Evolutionary conservation across 30 jellyfish, hydroid and myxozoan genomes (phyloP), one percentile per base, ranked within the genome.

Genomic region (Cassiopea andromeda): DNA sequence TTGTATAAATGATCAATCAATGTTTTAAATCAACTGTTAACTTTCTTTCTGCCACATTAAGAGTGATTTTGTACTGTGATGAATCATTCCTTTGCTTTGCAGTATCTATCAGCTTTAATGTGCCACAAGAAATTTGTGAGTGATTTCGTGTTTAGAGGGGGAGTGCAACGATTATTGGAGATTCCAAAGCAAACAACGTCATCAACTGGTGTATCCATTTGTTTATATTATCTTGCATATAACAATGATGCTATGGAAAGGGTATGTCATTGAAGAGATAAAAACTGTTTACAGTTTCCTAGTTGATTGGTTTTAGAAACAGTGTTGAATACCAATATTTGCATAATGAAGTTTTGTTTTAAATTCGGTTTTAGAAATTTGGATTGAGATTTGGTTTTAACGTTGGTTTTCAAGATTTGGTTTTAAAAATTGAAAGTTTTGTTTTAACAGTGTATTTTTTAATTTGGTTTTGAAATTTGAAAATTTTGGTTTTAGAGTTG

Each of bases 91-190:
- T 0, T 57, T 74, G 48, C 64, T 48, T 71, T 69, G 2, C 60
- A 94, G 98, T 94, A 91, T 59, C 85, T 94, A 2, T 82, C 97
- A 9, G 82, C 98, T 4, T 73, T 94, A 91, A 81, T 94, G 88
- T 94, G 98, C 68, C 98, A 94, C 82, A 94, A 94, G 91, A 94
- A 94, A 72, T 91, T 90, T 78, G 94, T 90, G 69, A 71, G 92
- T 71, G 98, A 94, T 38, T 94, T 94, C 75, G 94, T 94, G 14
- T n/a, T 18, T 38, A 97, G 93, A 66, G 97, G 97, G 18, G 98
- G 98, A 19, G 94, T 94, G 38, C 97, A 90, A 85, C 81, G 81
- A 82, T 74, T 94, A 16, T 85, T 94, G 59, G 98, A 94, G 54
- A 90, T 94, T 54, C 98, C 98, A 1, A 86, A 70, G 75, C 98